Evolutionary conservation across 2,113 vertebrate genomes (phyloP).

Genomic region (Nematolebias whitei): DNA sequence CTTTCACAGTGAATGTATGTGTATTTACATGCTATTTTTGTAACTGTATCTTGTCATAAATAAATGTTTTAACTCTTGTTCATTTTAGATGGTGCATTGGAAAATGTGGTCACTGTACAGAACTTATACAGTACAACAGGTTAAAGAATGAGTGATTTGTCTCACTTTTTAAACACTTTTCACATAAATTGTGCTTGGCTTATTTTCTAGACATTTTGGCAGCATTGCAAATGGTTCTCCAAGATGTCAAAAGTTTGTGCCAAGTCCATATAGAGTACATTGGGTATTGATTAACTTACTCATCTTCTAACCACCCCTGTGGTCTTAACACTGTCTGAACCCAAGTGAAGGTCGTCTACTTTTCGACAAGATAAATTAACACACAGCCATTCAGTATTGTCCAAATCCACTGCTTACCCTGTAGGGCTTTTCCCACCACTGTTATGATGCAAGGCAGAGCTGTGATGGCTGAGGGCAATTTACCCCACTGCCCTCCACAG

Average conservation of each 20-base stretch:
- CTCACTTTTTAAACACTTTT: constrained; percentile 20
- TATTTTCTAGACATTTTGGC: constrained; percentile 33
- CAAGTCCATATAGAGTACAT: constrained; percentile 39
- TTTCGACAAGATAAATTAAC: constrained; percentile 14
- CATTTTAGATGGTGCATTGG: too few relatives aligned
- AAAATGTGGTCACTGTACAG: constrained; percentile 5
- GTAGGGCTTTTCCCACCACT: constrained; percentile 16
- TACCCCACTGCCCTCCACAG: constrained; percentile 46
- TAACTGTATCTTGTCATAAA: background rate
- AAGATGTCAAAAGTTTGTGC: constrained; percentile 38
- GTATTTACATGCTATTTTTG: background rate
- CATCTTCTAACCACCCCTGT: constrained; percentile 32
- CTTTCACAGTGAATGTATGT: background rate
- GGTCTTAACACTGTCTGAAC: constrained; percentile 40
- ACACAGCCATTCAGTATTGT: constrained; percentile 15
- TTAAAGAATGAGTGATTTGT: background rate
- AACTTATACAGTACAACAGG: background rate
- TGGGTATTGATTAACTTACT: constrained; percentile 59
- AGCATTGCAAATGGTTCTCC: constrained; percentile 23
- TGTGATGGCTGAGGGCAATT: constrained; percentile 60
- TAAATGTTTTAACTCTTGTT: too few relatives aligned
- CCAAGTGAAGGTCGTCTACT: constrained; percentile 56
- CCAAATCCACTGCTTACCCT: constrained; percentile 14
- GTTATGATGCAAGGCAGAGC: constrained; percentile 50
- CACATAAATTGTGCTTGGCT: constrained; percentile 32